These are phyloP conservation scores for Sinohyriopsis cumingii DNA, from an alignment of 2,888 invertebrate species.

Conservation along the genomic window DNA sequence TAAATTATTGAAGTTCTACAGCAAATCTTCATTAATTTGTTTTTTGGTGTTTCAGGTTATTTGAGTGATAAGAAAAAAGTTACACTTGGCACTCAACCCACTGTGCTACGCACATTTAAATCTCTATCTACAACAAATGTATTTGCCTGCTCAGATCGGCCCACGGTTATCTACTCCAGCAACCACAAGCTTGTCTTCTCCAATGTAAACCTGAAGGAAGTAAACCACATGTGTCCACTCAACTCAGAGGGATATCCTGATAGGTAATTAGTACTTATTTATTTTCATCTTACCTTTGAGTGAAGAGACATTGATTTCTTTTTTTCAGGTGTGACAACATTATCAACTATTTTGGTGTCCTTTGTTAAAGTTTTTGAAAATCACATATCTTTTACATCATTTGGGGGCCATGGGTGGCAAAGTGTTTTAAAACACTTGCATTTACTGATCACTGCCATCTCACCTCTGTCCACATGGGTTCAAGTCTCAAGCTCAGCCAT, in stretches of 20 bases:
- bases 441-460: too few relatives aligned
- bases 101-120: slow-evolving; percentile 88
- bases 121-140: slow-evolving; percentile 88
- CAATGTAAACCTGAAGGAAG: slow-evolving; percentile 84
- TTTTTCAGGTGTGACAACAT: neutral
- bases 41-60: slow-evolving; percentile 75
- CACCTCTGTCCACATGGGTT: too few relatives aligned
- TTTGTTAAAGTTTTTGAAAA: neutral
- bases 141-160: slow-evolving; percentile 98
- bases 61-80: slow-evolving; percentile 94
- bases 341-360: too few relatives aligned
- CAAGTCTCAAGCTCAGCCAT: too few relatives aligned
- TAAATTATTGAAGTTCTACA: neutral
- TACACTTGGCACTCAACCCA: slow-evolving; percentile 97
- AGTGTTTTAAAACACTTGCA: too few relatives aligned
- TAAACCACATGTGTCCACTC: slow-evolving; percentile 97
- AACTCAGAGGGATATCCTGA: slow-evolving; percentile 96
- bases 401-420: too few relatives aligned
- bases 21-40: neutral
- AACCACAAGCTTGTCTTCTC: slow-evolving; percentile 98
- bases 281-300: too few relatives aligned
- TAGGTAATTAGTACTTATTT: slow-evolving; percentile 75
- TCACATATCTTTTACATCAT: neutral
- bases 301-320: neutral
- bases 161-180: slow-evolving; percentile 99